phyloP scores from a whole-genome alignment of 2,888 invertebrate species.

The Eupithecia inturbata region DNA sequence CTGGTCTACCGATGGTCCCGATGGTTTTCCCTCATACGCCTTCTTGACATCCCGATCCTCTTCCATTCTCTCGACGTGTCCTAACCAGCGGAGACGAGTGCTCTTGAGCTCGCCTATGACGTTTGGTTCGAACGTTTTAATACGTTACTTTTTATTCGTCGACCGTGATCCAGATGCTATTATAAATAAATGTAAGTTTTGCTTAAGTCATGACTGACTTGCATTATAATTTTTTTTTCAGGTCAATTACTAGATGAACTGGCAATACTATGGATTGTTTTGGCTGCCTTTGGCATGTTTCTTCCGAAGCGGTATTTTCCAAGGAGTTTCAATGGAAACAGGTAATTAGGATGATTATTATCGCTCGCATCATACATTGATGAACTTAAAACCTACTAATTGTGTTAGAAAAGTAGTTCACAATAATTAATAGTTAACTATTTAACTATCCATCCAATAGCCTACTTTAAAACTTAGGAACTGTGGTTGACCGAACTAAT shows the following conservation, averaged over 20 bases:
- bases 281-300: constrained; percentile 91
- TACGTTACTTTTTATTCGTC: neutral
- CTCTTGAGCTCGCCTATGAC: too few relatives aligned
- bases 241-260: constrained; percentile 92
- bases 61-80: too few relatives aligned
- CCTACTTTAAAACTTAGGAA: neutral
- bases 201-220: neutral
- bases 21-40: too few relatives aligned
- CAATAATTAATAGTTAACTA: neutral
- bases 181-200: neutral
- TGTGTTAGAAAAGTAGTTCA: neutral
- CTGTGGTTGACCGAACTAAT: too few relatives aligned
- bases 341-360: constrained; percentile 69
- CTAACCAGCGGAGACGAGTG: too few relatives aligned
- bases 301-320: constrained; percentile 89
- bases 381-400: constrained; percentile 1
- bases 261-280: constrained; percentile 92
- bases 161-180: neutral
- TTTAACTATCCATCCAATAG: neutral
- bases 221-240: constrained; percentile 47
- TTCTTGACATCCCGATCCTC: too few relatives aligned
- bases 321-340: constrained; percentile 85
- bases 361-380: neutral
- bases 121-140: too few relatives aligned
- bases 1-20: too few relatives aligned